Evolutionary conservation across 2,797 vertebrate genomes (phyloP), one percentile per base, ranked within the genome.

Genomic region (Menidia menidia): DNA sequence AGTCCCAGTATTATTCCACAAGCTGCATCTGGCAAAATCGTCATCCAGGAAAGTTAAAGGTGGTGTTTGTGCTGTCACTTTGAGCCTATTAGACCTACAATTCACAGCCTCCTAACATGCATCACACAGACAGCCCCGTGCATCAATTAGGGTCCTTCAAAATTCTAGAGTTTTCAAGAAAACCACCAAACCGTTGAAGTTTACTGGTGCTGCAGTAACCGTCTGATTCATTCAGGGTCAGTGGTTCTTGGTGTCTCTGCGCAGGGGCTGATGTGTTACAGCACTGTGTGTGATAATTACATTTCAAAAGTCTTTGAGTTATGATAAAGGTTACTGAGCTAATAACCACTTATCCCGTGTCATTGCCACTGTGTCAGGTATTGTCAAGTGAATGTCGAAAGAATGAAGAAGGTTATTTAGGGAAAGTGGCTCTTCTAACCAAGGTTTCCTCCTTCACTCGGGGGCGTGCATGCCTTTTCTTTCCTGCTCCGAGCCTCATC

Each of bases 251-350:
- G 44, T n/a, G 43, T 25, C 1, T 2, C 44, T 18, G 53, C 54
- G 48, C 45, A 14, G 71, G 11, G 18, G 63, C 60, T 72, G 55
- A 35, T 70, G 58, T 77, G 65, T 62, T 68, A 42, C 68, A 73
- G 66, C 67, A 69, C 79, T 86, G 59, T 80, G 75, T 60, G 77
- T 62, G 53, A 83, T 86, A 76, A 92, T 90, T 87, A 78, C 68
- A 75, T 81, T 82, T 81, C 76, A 84, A 89, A 80, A 76, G 68
- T 74, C 86, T 83, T 56, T 12, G 16, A 64, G n/a, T 53, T 32
- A 71, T 59, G 51, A 35, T 62, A 53, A 41, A 78, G 54, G 66
- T 77, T 68, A 80, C 56, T 43, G 31, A 81, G 73, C 62, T 64
- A 65, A 81, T 65, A 68, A 75, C 25, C 25, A 30, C 75, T 83